Conservation (phyloP, 2,113 vertebrate genomes). For the Camelus dromedarius region DNA sequence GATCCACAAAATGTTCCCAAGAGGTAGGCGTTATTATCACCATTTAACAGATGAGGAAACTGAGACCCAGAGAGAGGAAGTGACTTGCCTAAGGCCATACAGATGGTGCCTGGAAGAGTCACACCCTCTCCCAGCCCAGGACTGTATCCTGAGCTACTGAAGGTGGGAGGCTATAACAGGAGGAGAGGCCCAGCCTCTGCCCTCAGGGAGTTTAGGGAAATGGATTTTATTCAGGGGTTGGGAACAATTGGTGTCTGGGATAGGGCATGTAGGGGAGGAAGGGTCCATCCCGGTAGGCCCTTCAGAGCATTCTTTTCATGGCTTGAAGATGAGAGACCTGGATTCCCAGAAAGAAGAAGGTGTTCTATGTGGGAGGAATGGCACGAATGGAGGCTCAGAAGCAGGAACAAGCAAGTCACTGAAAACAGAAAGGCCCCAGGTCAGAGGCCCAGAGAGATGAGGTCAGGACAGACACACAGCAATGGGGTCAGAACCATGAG, state of each 20-base stretch:
- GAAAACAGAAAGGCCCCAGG: neutral
- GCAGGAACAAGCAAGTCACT: constrained; percentile 36
- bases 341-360: constrained; percentile 54
- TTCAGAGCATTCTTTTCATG: constrained; percentile 55
- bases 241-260: neutral
- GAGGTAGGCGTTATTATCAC: constrained; percentile 57
- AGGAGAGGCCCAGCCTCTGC: neutral
- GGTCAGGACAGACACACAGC: neutral
- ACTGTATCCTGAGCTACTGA: neutral
- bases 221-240: neutral
- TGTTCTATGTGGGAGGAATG: constrained; percentile 67
- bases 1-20: constrained; percentile 42
- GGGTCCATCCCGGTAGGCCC: neutral
- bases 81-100: constrained; percentile 55
- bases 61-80: constrained; percentile 68
- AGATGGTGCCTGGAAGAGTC: neutral
- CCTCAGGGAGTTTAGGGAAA: neutral
- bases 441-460: neutral
- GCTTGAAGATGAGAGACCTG: constrained; percentile 51
- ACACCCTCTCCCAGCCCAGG: constrained; percentile 19
- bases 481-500: neutral
- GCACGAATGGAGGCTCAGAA: neutral
- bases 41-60: constrained; percentile 74
- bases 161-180: neutral
- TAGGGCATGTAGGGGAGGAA: neutral